Evolutionary conservation across 1,140 invertebrate genomes (phyloP).

Genomic region (Habropoda laboriosa): DNA sequence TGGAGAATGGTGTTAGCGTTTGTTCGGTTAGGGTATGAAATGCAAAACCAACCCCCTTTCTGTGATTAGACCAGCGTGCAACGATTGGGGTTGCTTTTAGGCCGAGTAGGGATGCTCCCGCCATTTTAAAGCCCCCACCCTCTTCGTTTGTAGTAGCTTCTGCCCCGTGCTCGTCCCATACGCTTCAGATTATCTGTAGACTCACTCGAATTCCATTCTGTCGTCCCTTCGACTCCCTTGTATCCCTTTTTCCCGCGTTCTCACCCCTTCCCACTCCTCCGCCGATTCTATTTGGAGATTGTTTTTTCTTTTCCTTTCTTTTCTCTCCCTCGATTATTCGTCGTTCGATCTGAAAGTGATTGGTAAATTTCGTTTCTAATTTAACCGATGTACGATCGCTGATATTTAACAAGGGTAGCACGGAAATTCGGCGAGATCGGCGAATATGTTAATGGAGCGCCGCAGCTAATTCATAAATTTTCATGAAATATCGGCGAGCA

Average conservation of each 20-base stretch:
- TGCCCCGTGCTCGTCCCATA: slow-evolving; percentile 59
- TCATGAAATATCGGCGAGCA: slow-evolving; percentile 71
- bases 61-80: slow-evolving; percentile 77
- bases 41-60: slow-evolving; percentile 78
- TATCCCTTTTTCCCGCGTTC: background rate
- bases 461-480: slow-evolving; percentile 70
- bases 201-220: slow-evolving; percentile 62
- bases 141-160: slow-evolving; percentile 53
- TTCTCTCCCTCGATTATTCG: background rate
- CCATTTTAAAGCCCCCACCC: slow-evolving; percentile 78
- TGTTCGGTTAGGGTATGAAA: slow-evolving; percentile 53
- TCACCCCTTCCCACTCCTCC: background rate
- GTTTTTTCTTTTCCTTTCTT: slow-evolving; percentile 1
- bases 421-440: too few relatives aligned
- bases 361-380: too few relatives aligned
- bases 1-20: background rate
- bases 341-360: background rate
- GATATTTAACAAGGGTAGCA: too few relatives aligned
- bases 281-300: background rate
- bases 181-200: slow-evolving; percentile 71
- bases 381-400: too few relatives aligned
- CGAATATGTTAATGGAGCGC: slow-evolving; percentile 19
- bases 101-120: slow-evolving; percentile 58
- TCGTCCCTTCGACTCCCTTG: slow-evolving; percentile 35
- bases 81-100: slow-evolving; percentile 72